Evolutionary conservation across 2,113 vertebrate genomes (phyloP), one percentile per base, ranked within the genome.

Genomic region (Periophthalmus modestus): DNA sequence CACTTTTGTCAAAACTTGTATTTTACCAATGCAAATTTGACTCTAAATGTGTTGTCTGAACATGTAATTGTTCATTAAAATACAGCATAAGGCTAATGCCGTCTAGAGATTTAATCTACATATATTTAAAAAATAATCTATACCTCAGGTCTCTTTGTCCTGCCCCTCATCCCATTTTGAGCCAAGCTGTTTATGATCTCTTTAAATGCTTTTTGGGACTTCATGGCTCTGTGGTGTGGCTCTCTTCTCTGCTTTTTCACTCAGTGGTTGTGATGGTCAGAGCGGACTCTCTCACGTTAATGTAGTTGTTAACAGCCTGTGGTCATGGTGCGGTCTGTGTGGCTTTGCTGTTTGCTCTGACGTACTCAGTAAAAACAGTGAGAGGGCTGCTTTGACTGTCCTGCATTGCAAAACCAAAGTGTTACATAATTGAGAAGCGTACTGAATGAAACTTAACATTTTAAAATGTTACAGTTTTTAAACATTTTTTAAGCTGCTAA

Each of bases 251-350:
- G 77, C 79, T 81, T 69, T 83, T 77, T 81, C 67, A 78, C 78
- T 82, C 82, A 72, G 73, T 28, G 7, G 67, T 68, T 55, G 79
- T 85, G 73, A 48, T 67, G 24, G 79, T 73, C 46, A 76, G 76
- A 73, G 81, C 59, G 69, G 79, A 73, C 80, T 78, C 78, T 72
- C 84, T 87, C 78, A 89, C 73, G 62, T 86, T 89, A 87, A 90
- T 89, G 89, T 82, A 80, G 87, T 83, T 89, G 87, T 87, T 90
- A 91, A 91, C 87, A 86, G 89, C 88, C 82, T 89, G 89, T 79
- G 89, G 87, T 89, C 66, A 63, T 65, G 21, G 43, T 62, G 87
- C 33, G 85, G 88, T 88, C 88, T 86, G 76, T 88, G 89, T 82
- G 85, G 86, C 81, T 82, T 85, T 75, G 83, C 85, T 84, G 80